Base-by-base conservation (phyloP, 2,113 vertebrate genomes). In the Hydrolagus affinis region DNA sequence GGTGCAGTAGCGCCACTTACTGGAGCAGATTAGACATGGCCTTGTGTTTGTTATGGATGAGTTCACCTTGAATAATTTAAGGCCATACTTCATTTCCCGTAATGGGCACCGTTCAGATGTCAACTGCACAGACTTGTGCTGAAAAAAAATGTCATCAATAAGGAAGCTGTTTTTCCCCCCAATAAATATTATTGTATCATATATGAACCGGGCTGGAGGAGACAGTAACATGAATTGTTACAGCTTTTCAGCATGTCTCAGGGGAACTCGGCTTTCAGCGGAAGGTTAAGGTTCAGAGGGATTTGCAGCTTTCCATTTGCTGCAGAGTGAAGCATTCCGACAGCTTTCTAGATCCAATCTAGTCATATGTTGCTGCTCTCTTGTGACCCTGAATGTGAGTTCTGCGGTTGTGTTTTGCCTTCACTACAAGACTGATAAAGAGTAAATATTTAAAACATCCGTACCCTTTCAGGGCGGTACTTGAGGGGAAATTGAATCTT, bases 1-100 rank as follows among this genome's bases (percentile, higher is more conserved):
- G 91, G 92, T 91, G 90, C 90, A 90, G 91, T 93, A 90, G 91
- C 92, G 92, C 92, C 92, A 90, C 92, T 92, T 92, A 92, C 91
- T 91, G 92, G 92, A 91, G 87, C 92, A 89, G 91, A 92, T 87
- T 89, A 88, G 91, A 14, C n/a, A 62, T 62, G 14, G 0, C 1
- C 28, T 30, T 74, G 12, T 32, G 11, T 59, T 76, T 62, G n/a
- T 14, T 15, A 28, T 78, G 56, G 75, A 23, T n/a, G 12, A 62
- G 57, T 60, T 78, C n/a, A 6, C 59, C 56, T 62, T 64, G 57
- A 80, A 30, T 64, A 17, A 64, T 80, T 80, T 60, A 80, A 80
- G 64, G 19, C 57, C n/a, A 64, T 64, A 21, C 21, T 77, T 59
- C 44, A 77, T 64, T 60, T 60, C 64, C 6, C 44, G 44, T 62